phyloP scores from a whole-genome alignment of 2,113 vertebrate genomes.

The Leucopternis melanops region DNA sequence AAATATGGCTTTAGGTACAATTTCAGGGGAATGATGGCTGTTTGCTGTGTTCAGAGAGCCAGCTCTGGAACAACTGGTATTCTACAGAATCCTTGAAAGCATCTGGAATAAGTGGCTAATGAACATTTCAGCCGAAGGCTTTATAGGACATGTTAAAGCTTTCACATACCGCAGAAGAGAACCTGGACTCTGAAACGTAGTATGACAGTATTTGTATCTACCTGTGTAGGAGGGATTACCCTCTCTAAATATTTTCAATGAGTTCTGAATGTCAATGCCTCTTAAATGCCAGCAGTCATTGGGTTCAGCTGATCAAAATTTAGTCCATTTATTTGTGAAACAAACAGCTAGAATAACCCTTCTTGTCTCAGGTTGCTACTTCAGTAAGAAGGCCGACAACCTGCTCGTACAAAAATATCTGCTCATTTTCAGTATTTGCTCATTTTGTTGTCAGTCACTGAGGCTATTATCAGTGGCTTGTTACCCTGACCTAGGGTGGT shows the following conservation, averaged over 20 bases:
- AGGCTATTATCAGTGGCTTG: not conserved
- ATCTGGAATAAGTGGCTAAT: not conserved
- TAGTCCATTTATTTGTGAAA: not conserved
- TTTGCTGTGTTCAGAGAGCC: not conserved
- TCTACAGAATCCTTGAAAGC: not conserved
- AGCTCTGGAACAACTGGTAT: not conserved
- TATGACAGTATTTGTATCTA: not conserved
- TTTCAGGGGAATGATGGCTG: not conserved
- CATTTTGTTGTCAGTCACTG: not conserved
- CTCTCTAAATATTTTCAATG: not conserved
- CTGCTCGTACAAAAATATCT: not conserved
- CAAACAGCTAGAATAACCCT: not conserved
- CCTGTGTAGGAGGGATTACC: not conserved
- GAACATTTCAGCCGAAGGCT: not conserved
- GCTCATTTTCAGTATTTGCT: not conserved
- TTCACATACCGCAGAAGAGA: not conserved
- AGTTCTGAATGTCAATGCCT: not conserved
- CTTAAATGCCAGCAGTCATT: not conserved
- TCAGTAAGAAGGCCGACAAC: not conserved
- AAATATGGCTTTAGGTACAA: not conserved
- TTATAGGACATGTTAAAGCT: not conserved
- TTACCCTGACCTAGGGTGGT: not conserved
- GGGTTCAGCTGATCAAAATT: not conserved
- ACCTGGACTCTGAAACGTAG: not conserved
- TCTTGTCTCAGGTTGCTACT: not conserved